These are phyloP conservation scores for Vulpes vulpes DNA, from an alignment of 2,113 vertebrate genomes.

Conservation along the genomic window DNA sequence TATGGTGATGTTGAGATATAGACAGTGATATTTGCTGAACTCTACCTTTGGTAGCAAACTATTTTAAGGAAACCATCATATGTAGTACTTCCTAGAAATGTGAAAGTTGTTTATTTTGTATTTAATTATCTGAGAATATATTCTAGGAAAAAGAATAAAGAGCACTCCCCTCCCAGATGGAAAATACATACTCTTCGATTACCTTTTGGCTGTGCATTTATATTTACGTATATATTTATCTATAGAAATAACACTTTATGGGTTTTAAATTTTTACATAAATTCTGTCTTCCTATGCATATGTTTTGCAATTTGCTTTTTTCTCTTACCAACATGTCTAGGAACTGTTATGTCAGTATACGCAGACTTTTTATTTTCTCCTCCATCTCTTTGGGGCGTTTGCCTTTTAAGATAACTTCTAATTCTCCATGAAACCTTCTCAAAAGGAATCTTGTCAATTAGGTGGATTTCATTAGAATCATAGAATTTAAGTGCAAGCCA, in stretches of 20 bases:
- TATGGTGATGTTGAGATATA: neutral
- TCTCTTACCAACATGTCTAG: neutral
- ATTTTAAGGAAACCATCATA: constrained; percentile 22
- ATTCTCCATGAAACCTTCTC: neutral
- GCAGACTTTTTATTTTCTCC: neutral
- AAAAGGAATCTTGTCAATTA: neutral
- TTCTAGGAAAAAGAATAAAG: constrained; percentile 24
- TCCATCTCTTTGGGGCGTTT: neutral
- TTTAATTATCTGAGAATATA: constrained; percentile 22
- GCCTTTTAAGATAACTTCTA: neutral
- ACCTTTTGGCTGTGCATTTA: neutral
- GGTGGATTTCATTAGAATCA: neutral
- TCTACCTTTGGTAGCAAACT: neutral
- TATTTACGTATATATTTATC: neutral
- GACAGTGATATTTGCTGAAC: neutral
- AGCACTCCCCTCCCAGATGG: neutral
- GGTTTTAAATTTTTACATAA: constrained; percentile 34
- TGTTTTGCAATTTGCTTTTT: constrained; percentile 48
- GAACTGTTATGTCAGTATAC: constrained; percentile 7
- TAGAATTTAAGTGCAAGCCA: neutral
- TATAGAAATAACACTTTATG: neutral
- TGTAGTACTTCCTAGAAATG: constrained; percentile 38
- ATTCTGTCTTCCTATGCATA: neutral
- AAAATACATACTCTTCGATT: neutral
- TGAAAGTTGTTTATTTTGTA: neutral